Base-by-base conservation (phyloP, 1,140 invertebrate genomes). In the Eueides isabella region DNA sequence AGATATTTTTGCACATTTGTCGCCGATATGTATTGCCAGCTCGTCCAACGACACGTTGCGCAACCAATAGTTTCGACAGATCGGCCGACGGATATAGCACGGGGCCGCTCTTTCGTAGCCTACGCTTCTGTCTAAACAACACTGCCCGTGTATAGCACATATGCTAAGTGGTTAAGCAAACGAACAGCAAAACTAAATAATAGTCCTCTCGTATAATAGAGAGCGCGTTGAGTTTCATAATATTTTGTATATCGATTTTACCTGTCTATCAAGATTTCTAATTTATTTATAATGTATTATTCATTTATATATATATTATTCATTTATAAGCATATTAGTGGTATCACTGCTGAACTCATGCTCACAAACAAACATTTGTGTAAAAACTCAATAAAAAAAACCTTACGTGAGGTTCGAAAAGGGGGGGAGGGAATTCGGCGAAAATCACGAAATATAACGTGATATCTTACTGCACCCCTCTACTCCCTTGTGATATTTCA, bases 41-140 rank as follows among this genome's bases (percentile, higher is more conserved):
- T 82, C 80, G 83, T 85, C 83, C 80, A 81, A 84, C 86, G 81
- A 80, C 67, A 79, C 6, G 48, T 92, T 90, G 82, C 85, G 85
- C 79, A 90, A 91, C 80, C 77, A 79, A 55, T 76, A 76, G 81
- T 92, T 92, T 89, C 90, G 81, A 90, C 87, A 91, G 84, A 80
- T 80, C 80, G 83, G 75, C 72, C 80, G 76, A 81, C 86, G 85
- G 88, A 92, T 91, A 91, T 90, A 84, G 90, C 88, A 90, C 90
- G 86, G 90, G 90, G 90, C 84, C 89, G 82, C 77, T 88, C 84
- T 85, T 88, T 90, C 85, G 80, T 74, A 80, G 83, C 80, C 81
- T 80, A 89, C 86, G 85, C 88, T 86, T 83, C 82, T 83, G 71
- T 87, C 89, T 85, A 83, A 85, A 89, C 85, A 89, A 81, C 77